Base-by-base conservation (phyloP, 2,888 invertebrate genomes). In the Acrobasis repandana region DNA sequence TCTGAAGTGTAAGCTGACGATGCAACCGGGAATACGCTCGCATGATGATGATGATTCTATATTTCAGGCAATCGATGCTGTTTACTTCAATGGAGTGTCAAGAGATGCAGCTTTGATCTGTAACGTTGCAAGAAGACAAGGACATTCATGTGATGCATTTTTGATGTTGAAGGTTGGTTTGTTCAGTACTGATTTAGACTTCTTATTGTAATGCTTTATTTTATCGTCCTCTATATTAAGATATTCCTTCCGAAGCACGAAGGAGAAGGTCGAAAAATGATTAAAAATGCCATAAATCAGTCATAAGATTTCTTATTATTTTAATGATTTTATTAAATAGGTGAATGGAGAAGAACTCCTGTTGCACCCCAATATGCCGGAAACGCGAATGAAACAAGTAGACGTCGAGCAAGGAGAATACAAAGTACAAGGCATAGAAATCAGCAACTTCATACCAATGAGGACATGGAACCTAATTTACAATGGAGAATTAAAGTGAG, bases 401-500 rank as follows among this genome's bases (percentile, higher is more conserved):
- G 73, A 75, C 1, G 79, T 85, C 6, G 91, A 93, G 60, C 81
- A 89, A 18, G 89, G 90, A 0, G 77, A 82, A n/a, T 94, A 92
- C 74, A 93, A 91, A 54, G 94, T 94, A 2, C 93, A 94, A 68
- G 96, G 96, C 0, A 90, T 96, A 15, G 82, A 83, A 46, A 84
- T 95, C 11, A 82, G 79, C n/a, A 93, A 93, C 28, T 79, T 94
- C 11, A 93, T 93, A 69, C 94, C 96, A 5, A 96, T 96, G 95
- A 93, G 94, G 63, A 91, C 92, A 64, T 96, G 96, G 96, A 93
- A 87, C 63, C 75, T 96, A 2, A 74, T 78, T 18, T 96, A 94
- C 75, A 87, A 90, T 36, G 96, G 96, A 15, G 91, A 93, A 71
- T 93, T 96, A 93, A 94, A 93, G 90, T 93, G 73, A 84, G 92